Percentiles rank a stretch among this genome's conserved stretches.
phyloP scores from a whole-genome alignment of 2,888 invertebrate genomes.

The Xestia xanthographa region DNA sequence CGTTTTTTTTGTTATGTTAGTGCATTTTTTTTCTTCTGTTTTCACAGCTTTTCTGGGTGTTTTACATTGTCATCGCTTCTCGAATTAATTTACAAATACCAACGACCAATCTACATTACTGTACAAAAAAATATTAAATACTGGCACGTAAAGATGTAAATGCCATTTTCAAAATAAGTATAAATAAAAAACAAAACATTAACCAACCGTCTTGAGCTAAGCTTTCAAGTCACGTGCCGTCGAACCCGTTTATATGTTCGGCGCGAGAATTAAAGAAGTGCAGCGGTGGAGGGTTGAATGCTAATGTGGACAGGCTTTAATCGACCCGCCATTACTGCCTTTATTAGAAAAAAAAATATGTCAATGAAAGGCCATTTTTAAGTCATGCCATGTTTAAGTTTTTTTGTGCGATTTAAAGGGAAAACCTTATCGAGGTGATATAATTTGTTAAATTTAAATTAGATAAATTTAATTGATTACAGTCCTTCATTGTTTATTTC shows the following conservation, averaged over 20 bases:
- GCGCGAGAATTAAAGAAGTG: slow-evolving; percentile 75
- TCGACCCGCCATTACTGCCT: slow-evolving; percentile 47
- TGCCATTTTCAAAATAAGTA: neutral
- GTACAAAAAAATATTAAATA: neutral
- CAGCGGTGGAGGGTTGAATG: slow-evolving; percentile 68
- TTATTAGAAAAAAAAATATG: slow-evolving; percentile 54
- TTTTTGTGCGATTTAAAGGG: neutral
- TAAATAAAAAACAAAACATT: slow-evolving; percentile 18
- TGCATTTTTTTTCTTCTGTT: neutral
- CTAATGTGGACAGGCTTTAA: slow-evolving; percentile 66
- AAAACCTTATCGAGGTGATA: too few relatives aligned
- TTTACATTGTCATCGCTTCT: neutral
- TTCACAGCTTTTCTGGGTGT: neutral
- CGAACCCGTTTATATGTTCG: slow-evolving; percentile 68
- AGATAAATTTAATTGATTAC: neutral
- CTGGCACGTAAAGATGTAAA: neutral
- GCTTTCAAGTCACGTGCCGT: slow-evolving; percentile 66
- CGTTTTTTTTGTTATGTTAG: neutral
- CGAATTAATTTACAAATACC: neutral
- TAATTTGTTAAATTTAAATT: neutral
- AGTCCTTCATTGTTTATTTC: too few relatives aligned
- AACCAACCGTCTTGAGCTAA: slow-evolving; percentile 40
- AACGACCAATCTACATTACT: neutral
- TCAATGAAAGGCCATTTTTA: slow-evolving; percentile 15
- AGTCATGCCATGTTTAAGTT: neutral